These are phyloP conservation scores for Drosophila borborema DNA, from an alignment of 2,888 invertebrate species.

Conservation along the genomic window DNA sequence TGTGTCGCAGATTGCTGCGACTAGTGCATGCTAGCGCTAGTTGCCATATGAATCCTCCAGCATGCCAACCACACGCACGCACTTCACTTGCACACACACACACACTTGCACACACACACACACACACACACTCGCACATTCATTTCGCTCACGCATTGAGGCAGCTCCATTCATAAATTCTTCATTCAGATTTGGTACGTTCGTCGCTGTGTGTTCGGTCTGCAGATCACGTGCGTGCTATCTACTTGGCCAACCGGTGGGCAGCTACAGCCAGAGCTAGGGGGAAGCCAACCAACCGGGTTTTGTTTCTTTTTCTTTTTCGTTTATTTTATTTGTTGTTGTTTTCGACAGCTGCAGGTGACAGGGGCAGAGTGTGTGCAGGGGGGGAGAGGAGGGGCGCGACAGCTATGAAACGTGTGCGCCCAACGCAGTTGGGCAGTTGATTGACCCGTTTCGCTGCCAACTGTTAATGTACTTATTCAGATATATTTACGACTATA, in stretches of 20 bases:
- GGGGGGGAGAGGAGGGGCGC: not conserved
- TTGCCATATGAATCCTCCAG: slow-evolving; percentile 35
- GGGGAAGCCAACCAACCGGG: slow-evolving; percentile 37
- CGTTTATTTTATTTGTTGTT: too few relatives aligned
- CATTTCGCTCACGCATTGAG: slow-evolving; percentile 52
- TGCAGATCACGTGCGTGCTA: slow-evolving; percentile 74
- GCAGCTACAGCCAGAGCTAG: slow-evolving; percentile 23
- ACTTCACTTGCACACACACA: slow-evolving; percentile 11
- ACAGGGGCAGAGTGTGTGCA: not conserved
- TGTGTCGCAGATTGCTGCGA: slow-evolving; percentile 24
- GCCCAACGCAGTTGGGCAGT: slow-evolving; percentile 39
- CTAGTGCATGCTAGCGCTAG: slow-evolving; percentile 9
- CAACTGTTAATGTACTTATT: slow-evolving; percentile 46
- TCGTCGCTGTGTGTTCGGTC: slow-evolving; percentile 50
- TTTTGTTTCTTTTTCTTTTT: slow-evolving; percentile 1
- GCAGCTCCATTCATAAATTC: slow-evolving; percentile 72
- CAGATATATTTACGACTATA: slow-evolving; percentile 31
- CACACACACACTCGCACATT: slow-evolving; percentile 5
- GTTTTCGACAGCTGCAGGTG: not conserved
- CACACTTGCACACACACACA: slow-evolving; percentile 4
- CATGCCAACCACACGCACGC: slow-evolving; percentile 25
- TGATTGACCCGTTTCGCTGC: slow-evolving; percentile 62
- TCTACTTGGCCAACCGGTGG: slow-evolving; percentile 58
- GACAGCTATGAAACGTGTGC: slow-evolving; percentile 24
- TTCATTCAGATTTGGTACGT: slow-evolving; percentile 66